Evolutionary conservation across 1,140 invertebrate genomes (phyloP), one percentile per base, ranked within the genome.

Genomic region (Neoseiulus cucumeris): DNA sequence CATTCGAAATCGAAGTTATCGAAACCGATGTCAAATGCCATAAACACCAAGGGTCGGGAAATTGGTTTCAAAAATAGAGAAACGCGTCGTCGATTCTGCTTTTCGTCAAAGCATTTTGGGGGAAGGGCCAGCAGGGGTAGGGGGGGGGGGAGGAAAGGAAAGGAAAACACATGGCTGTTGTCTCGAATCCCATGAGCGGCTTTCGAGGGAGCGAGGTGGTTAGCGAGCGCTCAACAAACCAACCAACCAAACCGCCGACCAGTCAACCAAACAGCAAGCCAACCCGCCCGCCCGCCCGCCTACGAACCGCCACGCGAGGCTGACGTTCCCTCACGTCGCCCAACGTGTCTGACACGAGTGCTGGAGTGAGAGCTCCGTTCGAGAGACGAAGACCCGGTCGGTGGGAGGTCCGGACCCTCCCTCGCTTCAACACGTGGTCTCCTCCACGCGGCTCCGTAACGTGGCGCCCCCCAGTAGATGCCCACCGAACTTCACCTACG

Each of bases 331-430:
- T 12, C 6, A 25, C 51, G 22, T 59, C 51, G 9, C 14, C 51
- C 6, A 25, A 33, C 22, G 51, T 59, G 22, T 59, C 25, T 29
- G 51, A 20, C 14, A 25, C 51, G 25, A 14, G 22, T 25, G 51
- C 22, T 25, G 51, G 22, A 25, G 25, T 29, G 51, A 59, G 51
- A 17, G 33, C 33, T 39, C 33, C 25, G 51, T 14, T 59, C 51
- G 51, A 33, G 25, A 29, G 2, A 59, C 51, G 14, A 59, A 59
- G 51, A 14, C 51, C 51, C 51, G 51, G 51, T 59, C 51, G 51
- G 51, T 59, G 51, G 51, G 51, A 59, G 51, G 51, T 59, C 51
- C 51, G 25, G 51, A 59, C 51, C 51, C 51, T 59, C 51, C 51
- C 22, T 33, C 51, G 25, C 14, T 12, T 2, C 51, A 59, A 25